Conservation (phyloP, 2,888 invertebrate genomes). For the Rhimphoctona megacephalus region DNA sequence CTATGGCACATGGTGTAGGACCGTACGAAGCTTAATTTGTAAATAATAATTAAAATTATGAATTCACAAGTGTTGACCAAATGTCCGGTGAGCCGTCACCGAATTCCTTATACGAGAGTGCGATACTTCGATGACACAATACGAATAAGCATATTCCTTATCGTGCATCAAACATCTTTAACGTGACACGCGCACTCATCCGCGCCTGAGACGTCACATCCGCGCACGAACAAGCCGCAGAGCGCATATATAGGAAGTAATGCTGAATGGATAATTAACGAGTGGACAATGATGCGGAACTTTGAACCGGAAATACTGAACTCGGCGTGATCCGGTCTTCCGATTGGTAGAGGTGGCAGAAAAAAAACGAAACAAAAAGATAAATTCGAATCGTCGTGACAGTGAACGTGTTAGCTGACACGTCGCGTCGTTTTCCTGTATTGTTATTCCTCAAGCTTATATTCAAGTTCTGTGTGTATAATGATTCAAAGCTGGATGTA, state of each 20-base stretch:
- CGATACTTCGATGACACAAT: slow-evolving; percentile 71
- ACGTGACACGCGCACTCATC: slow-evolving; percentile 57
- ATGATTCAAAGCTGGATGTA: not conserved
- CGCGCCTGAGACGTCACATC: slow-evolving; percentile 77
- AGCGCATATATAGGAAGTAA: slow-evolving; percentile 77
- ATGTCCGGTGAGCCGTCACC: slow-evolving; percentile 27
- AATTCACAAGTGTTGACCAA: slow-evolving; percentile 57
- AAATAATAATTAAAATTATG: slow-evolving; percentile 31
- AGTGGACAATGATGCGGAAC: slow-evolving; percentile 79
- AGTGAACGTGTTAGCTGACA: slow-evolving; percentile 66
- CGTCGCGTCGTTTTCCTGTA: slow-evolving; percentile 69
- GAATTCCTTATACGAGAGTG: slow-evolving; percentile 50
- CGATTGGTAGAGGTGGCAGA: slow-evolving; percentile 33
- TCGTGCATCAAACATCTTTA: slow-evolving; percentile 65
- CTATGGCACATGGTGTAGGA: not conserved
- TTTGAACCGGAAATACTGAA: slow-evolving; percentile 73
- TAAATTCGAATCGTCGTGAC: slow-evolving; percentile 59
- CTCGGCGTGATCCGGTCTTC: slow-evolving; percentile 64
- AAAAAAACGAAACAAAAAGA: slow-evolving; percentile 1
- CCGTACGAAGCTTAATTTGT: slow-evolving; percentile 1
- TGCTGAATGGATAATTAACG: slow-evolving; percentile 81
- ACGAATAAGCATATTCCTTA: slow-evolving; percentile 70
- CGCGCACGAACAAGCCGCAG: slow-evolving; percentile 72
- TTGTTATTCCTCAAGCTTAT: slow-evolving; percentile 55
- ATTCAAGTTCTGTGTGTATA: slow-evolving; percentile 13